Base-by-base conservation (phyloP, 2,797 vertebrate species). In the Halcyon leucocephala region DNA sequence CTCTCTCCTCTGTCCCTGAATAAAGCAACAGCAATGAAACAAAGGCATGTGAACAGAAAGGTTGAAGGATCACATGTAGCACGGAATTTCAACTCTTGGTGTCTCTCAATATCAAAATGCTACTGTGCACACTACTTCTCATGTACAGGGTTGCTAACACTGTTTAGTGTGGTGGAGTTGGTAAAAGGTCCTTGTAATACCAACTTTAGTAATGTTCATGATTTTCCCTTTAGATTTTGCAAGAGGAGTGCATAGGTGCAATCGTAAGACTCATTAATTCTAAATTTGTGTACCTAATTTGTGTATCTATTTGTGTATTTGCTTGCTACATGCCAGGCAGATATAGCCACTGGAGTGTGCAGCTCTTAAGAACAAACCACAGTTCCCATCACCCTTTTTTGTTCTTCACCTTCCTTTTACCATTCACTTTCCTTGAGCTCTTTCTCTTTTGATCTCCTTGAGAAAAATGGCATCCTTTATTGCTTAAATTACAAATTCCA, bases 401-500 rank as follows among this genome's bases (percentile, higher is more conserved):
- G 46, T 78, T 82, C 25, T 84, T 81, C 71, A 69, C 51, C 12
- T 62, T 96, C 42, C 52, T 86, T 79, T 91, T 65, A 62, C 46
- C 2, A 1, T 42, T 46, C 4, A 33, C 86, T 94, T 96, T 73
- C 48, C 76, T 94, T 82, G 54, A 81, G 71, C 46, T 92, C 55
- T 69, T 92, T 89, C 72, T 83, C 61, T 77, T 91, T 60, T 57
- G 65, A 92, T 85, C 69, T 96, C 79, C 87, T 88, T 87, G 64
- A 94, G 62, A 88, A 97, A 96, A 94, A 89, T 54, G 58, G n/a
- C 65, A 72, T 89, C 66, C 44, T 71, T 89, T 93, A 97, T 89
- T 95, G 97, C 97, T 97, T 96, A 95, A 97, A 96, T 94, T 93
- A 95, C 82, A 87, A 91, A 96, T 97, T 94, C 94, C 86, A 85